Percentiles rank a stretch among this genome's conserved stretches.
phyloP scores from a whole-genome alignment of 2,888 invertebrate species.

The Tortricodes alternella region DNA sequence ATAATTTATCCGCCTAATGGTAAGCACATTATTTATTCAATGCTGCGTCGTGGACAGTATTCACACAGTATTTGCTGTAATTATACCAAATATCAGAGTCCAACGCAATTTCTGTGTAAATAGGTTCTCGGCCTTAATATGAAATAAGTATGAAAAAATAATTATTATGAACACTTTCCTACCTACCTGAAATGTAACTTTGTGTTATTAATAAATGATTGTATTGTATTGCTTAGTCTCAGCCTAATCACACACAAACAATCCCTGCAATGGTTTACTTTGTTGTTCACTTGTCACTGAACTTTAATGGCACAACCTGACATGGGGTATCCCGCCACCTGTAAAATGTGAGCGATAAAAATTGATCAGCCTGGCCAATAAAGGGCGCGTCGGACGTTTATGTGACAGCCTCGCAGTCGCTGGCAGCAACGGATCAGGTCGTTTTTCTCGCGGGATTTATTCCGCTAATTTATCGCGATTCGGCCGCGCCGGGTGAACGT shows the following conservation, averaged over 20 bases:
- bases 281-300: not conserved
- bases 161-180: too few species aligned
- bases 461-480: constrained; percentile 22
- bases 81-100: too few species aligned
- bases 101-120: too few species aligned
- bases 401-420: not conserved
- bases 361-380: not conserved
- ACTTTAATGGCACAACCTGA: not conserved
- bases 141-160: too few species aligned
- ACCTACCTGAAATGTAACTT: too few species aligned
- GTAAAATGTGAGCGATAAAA: not conserved
- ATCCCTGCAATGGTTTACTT: not conserved
- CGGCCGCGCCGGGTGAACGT: not conserved
- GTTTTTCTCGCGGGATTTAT: constrained; percentile 20
- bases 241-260: not conserved
- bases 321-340: not conserved
- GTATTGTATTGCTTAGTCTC: too few species aligned
- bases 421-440: not conserved
- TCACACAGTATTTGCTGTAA: too few species aligned
- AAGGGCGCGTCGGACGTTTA: not conserved
- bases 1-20: too few species aligned
- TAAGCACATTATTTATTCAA: too few species aligned
- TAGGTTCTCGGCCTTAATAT: too few species aligned
- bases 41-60: too few species aligned
- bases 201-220: too few species aligned